Conservation (phyloP, 2,888 invertebrate species). For the Dynastes grantii region DNA sequence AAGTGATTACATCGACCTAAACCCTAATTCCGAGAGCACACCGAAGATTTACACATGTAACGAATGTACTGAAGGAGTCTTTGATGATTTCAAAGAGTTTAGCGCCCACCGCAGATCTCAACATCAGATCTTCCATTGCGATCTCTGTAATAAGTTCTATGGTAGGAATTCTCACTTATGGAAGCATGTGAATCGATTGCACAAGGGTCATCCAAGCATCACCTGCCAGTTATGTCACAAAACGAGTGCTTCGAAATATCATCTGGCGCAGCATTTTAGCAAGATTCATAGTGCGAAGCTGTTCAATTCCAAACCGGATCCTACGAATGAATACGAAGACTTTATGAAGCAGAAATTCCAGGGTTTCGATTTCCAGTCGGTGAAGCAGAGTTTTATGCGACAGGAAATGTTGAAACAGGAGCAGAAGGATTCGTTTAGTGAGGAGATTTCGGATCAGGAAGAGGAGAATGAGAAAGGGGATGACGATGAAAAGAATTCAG, state of each 20-base stretch:
- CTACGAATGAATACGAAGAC: conserved; percentile 60
- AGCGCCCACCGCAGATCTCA: conserved; percentile 72
- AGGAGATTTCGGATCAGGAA: conserved; percentile 41
- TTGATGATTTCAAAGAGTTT: conserved; percentile 71
- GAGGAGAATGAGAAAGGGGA: conserved; percentile 19
- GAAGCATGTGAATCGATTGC: conserved; percentile 77
- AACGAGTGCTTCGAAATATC: conserved; percentile 75
- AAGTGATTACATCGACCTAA: conserved; percentile 70
- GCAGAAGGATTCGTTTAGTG: conserved; percentile 53
- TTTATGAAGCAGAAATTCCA: conserved; percentile 67
- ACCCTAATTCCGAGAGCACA: conserved; percentile 59
- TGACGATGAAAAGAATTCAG: conserved; percentile 24
- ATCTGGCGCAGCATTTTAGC: conserved; percentile 74
- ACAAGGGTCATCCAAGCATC: conserved; percentile 75
- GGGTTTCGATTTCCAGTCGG: conserved; percentile 65
- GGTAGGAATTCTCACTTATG: conserved; percentile 76
- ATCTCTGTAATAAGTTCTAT: conserved; percentile 76
- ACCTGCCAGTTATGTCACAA: conserved; percentile 75
- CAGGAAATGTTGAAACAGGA: conserved; percentile 63
- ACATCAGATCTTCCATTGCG: conserved; percentile 75
- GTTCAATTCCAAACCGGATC: conserved; percentile 46
- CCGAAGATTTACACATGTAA: conserved; percentile 60
- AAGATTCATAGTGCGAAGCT: conserved; percentile 70
- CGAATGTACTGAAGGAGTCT: conserved; percentile 62
- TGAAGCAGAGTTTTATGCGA: conserved; percentile 66